Evolutionary conservation across 2,797 vertebrate genomes (phyloP), one percentile per base, ranked within the genome.

Genomic region (Tachyglossus aculeatus): DNA sequence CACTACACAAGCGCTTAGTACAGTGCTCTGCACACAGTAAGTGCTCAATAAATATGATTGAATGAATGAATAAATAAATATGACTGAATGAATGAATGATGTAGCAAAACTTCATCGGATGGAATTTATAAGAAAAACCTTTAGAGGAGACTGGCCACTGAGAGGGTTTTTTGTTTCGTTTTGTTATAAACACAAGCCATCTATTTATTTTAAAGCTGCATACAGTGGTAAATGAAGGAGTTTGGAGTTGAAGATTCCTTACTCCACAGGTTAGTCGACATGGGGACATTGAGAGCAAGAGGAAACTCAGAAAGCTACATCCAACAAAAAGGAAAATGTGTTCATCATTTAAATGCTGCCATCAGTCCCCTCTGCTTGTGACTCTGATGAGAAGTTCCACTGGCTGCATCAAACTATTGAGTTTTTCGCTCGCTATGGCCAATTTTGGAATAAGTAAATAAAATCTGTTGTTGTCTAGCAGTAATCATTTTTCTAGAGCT

Each of bases 401-500:
- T 58, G 21, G 22, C 37, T 47, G 6, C 8, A 57, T 69, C 31
- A 14, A 9, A 11, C 33, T 79, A 58, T 51, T 41, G 48, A 67
- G 6, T 10, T 69, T 32, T 75, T 29, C 16, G n/a, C 2, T 81
- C 25, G 53, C 27, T 57, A 62, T 5, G 53, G 31, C 7, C 16
- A 9, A 74, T 78, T 76, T 62, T 72, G 52, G 64, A 84, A 59
- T 21, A 74, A 25, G 3, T 29, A 25, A 77, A 72, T 14, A 71
- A 78, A 81, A 88, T 31, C 19, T 5, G 0, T 61, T 78, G 48
- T 48, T 73, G 22, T 70, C 16, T 70, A 54, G 53, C 16, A 34
- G 50, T 22, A 80, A 80, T 45, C 2, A n/a, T 31, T 72, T 84
- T 85, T 79, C 37, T 78, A 13, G 33, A 58, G 13, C 11, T 70